Evolutionary conservation across 2,113 vertebrate genomes (phyloP).

Genomic region (Chelonoidis abingdonii): DNA sequence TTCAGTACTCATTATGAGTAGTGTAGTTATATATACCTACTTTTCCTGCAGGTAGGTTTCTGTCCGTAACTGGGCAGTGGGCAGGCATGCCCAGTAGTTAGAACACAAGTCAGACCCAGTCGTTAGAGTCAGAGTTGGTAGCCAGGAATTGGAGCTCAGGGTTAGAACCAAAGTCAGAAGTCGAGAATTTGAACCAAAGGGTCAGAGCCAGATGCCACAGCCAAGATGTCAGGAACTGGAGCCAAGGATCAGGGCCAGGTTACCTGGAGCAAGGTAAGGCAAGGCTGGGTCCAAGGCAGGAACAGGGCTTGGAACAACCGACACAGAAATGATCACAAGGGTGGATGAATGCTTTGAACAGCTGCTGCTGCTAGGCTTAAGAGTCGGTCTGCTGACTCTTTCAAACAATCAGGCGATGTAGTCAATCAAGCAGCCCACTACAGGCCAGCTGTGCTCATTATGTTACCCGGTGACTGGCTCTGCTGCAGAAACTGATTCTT

Average conservation of each 20-base stretch:
- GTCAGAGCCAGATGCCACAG: background rate
- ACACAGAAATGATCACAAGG: background rate
- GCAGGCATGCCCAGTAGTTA: background rate
- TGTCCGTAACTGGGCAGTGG: background rate
- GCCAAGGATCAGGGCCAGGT: background rate
- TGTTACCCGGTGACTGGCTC: background rate
- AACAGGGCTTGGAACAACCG: background rate
- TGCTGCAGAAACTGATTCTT: background rate
- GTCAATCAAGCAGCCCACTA: background rate
- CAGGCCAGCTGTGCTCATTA: background rate
- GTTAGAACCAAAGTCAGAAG: background rate
- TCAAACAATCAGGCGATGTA: background rate
- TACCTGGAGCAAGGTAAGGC: background rate
- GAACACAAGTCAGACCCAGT: background rate
- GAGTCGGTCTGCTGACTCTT: background rate
- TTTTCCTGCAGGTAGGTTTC: background rate
- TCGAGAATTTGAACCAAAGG: too few species aligned
- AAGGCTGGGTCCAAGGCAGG: background rate
- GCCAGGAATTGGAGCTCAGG: background rate
- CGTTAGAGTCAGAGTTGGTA: background rate
- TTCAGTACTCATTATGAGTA: background rate
- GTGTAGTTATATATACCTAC: background rate
- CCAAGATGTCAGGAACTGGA: background rate
- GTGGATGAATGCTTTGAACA: background rate
- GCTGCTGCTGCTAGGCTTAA: background rate